Base-by-base conservation (phyloP, 2,888 invertebrate species). In the Hedychridium roseum region DNA sequence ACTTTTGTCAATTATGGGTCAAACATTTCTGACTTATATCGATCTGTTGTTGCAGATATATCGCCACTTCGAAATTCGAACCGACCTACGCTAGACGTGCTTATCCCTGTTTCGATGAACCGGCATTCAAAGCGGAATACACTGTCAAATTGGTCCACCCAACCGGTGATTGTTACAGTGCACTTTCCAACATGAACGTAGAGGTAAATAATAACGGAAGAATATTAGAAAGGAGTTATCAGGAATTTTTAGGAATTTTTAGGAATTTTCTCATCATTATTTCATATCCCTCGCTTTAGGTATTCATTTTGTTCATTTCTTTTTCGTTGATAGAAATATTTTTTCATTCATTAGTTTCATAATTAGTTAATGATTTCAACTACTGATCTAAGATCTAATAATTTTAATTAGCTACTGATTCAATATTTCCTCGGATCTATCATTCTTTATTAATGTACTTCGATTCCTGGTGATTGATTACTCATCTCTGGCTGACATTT, bases 61-160 rank as follows among this genome's bases (percentile, higher is more conserved):
- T 96, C 74, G 93, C 92, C 3, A 92, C 94, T 0, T 91, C 94
- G 7, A 96, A 97, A 80, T 96, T 97, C 73, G 94, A 97, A 76
- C 95, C 97, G 0, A 95, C 95, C 0, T 92, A 92, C 78, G 96
- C 97, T 0, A 85, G 97, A 17, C 87, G 89, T 79, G 92, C 95
- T 0, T 97, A 94, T 76, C 97, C 97, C 0, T 97, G 97, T 74
- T 94, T 97, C 73, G 97, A 97, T 79, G 95, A 97, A 71, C 97
- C 93, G 0, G 86, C 88, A 41, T 88, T 94, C 76, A 97, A 97
- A 81, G 93, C 97, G 0, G 87, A 87, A 46, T 96, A 88, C 80
- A 86, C 86, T 14, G 86, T 95, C 2, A 88, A 87, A 18, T 76
- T 96, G 4, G 86, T 90, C 16, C 88, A 89, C 64, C 92, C 92